These are phyloP conservation scores for Calidris pygmaea DNA, from an alignment of 2,113 vertebrate genomes.

Conservation along the genomic window DNA sequence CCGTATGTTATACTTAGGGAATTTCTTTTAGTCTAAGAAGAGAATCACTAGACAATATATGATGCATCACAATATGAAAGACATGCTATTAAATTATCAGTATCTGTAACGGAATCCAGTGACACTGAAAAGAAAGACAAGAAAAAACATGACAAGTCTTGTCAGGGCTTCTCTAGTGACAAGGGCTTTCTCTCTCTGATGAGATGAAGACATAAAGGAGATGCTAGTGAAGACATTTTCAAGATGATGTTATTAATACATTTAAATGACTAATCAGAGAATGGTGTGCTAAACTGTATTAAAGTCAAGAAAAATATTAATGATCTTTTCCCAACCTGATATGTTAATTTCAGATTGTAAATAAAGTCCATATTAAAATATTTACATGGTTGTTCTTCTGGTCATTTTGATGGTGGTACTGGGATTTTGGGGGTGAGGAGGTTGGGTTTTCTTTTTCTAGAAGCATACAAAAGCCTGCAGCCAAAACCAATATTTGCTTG, in stretches of 20 bases:
- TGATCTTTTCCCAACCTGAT: not conserved
- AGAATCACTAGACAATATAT: not conserved
- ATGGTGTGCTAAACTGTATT: not conserved
- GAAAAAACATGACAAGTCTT: slow-evolving; percentile 24
- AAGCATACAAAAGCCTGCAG: not conserved
- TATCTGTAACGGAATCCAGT: not conserved
- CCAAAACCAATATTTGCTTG: not conserved
- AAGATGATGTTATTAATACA: not conserved
- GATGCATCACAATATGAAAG: not conserved
- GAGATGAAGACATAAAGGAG: slow-evolving; percentile 8
- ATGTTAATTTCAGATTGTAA: not conserved
- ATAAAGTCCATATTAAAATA: not conserved
- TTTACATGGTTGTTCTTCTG: not conserved
- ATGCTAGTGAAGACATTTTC: not conserved
- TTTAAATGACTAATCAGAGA: slow-evolving; percentile 10
- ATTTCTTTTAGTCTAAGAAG: not conserved
- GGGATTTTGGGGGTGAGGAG: accelerated
- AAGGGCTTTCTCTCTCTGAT: not conserved
- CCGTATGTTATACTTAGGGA: not conserved
- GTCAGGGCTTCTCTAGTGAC: slow-evolving; percentile 30
- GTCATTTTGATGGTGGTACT: not conserved
- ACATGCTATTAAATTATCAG: slow-evolving; percentile 25
- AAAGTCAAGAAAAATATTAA: not conserved
- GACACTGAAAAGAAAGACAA: slow-evolving; percentile 3
- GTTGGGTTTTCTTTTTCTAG: not conserved